phyloP scores from a whole-genome alignment of 2,888 invertebrate genomes.

The Strigamia transsilvanica region DNA sequence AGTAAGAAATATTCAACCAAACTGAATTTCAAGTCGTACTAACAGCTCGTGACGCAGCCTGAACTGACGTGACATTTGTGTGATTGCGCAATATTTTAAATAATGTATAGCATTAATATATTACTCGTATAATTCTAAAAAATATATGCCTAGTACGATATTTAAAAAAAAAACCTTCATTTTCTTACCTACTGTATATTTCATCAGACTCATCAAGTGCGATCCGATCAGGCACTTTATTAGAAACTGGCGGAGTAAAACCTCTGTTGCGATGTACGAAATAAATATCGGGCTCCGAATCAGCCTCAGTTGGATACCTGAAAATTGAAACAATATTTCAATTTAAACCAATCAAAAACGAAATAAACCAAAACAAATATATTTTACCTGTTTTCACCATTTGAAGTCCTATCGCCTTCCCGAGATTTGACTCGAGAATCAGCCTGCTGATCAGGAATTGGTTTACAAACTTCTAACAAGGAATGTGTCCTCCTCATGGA shows the following conservation, averaged over 20 bases:
- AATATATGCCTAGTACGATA: too few relatives aligned
- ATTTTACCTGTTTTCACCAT: slow-evolving; percentile 34
- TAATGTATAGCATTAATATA: background rate
- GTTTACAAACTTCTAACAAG: slow-evolving; percentile 54
- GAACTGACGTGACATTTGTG: background rate
- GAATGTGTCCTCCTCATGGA: slow-evolving; percentile 57
- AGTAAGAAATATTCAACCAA: too few relatives aligned
- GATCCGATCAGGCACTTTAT: slow-evolving; percentile 23
- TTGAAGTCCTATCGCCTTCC: background rate
- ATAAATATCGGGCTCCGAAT: slow-evolving; percentile 50
- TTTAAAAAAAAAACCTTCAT: background rate
- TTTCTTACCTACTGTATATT: slow-evolving; percentile 42
- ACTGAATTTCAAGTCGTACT: too few relatives aligned
- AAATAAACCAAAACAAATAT: background rate
- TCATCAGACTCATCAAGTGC: slow-evolving; percentile 48
- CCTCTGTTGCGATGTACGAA: slow-evolving; percentile 40
- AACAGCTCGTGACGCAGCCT: background rate
- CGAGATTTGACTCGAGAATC: background rate
- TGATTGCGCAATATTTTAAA: background rate
- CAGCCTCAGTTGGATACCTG: slow-evolving; percentile 24
- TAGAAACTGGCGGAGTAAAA: slow-evolving; percentile 2
- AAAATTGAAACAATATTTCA: background rate
- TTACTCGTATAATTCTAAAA: background rate
- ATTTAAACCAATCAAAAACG: background rate
- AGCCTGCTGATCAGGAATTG: background rate